Percentiles rank a stretch among this genome's conserved stretches.
These are phyloP conservation scores for Orthonychiurus folsomi DNA, from an alignment of 2,888 invertebrate species.

Conservation along the genomic window DNA sequence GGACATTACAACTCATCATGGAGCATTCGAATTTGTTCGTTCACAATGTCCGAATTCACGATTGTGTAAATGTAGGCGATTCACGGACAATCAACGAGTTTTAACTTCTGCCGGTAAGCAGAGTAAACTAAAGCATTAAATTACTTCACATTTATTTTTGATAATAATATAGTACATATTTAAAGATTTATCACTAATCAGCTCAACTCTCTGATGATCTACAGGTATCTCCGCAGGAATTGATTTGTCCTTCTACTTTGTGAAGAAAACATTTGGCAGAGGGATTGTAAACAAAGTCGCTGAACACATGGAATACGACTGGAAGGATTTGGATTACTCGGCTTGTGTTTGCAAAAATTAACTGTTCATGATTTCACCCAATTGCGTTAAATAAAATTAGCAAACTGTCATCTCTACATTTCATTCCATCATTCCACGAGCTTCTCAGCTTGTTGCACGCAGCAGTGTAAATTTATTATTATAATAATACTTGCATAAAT, in stretches of 20 bases:
- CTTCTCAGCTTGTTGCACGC: too few relatives aligned
- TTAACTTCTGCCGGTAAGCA: constrained; percentile 9
- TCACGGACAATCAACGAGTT: constrained; percentile 7
- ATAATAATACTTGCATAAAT: too few relatives aligned
- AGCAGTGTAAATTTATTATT: too few relatives aligned
- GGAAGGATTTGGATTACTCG: constrained; percentile 5
- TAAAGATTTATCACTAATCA: too few relatives aligned
- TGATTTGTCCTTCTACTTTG: constrained; percentile 10
- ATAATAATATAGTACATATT: not conserved
- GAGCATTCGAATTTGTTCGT: not conserved
- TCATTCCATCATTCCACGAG: too few relatives aligned
- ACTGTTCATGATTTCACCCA: too few relatives aligned
- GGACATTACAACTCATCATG: constrained; percentile 6
- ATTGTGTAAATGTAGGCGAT: constrained; percentile 12
- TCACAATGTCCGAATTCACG: not conserved
- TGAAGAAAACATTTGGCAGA: not conserved
- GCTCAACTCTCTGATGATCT: not conserved
- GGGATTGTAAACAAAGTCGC: not conserved
- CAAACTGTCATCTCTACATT: too few relatives aligned
- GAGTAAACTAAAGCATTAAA: not conserved
- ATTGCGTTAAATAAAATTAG: too few relatives aligned
- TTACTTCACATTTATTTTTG: not conserved
- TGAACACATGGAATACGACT: constrained; percentile 10
- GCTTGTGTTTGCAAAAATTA: not conserved
- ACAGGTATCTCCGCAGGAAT: constrained; percentile 12